phyloP scores from a whole-genome alignment of 2,888 invertebrate species.

The Philereme transversata region DNA sequence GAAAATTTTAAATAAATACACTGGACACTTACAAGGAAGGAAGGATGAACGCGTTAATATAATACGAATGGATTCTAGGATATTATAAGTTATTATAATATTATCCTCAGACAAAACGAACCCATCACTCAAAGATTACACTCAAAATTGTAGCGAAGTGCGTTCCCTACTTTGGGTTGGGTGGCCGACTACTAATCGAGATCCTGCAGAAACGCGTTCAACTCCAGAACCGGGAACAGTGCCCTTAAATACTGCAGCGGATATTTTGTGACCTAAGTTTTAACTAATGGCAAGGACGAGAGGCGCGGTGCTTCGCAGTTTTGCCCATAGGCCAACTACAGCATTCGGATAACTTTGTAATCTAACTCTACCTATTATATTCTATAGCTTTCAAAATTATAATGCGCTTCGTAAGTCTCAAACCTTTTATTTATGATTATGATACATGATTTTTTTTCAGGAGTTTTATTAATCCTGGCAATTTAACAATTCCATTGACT shows the following conservation, averaged over 20 bases:
- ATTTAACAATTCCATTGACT: no score
- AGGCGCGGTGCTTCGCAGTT: not conserved
- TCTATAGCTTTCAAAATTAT: not conserved
- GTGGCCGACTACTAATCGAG: constrained; percentile 8
- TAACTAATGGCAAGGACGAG: constrained; percentile 2
- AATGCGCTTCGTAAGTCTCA: constrained; percentile 20
- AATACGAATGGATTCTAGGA: no score
- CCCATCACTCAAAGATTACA: constrained; percentile 4
- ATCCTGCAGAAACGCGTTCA: not conserved
- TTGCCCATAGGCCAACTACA: no score
- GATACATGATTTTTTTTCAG: not conserved
- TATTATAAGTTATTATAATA: no score
- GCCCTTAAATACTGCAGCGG: constrained; percentile 17
- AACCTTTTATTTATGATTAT: constrained; percentile 2
- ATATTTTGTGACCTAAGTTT: constrained; percentile 10
- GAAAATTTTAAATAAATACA: no score
- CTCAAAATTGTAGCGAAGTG: constrained; percentile 12
- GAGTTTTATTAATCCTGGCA: no score
- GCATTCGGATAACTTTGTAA: not conserved
- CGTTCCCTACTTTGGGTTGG: not conserved
- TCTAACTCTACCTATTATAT: not conserved
- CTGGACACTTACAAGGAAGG: no score
- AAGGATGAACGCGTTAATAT: no score
- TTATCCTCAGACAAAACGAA: not conserved
- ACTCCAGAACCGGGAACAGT: constrained; percentile 8